Conservation (phyloP, 2,888 invertebrate species). For the Euplagia quadripunctaria region DNA sequence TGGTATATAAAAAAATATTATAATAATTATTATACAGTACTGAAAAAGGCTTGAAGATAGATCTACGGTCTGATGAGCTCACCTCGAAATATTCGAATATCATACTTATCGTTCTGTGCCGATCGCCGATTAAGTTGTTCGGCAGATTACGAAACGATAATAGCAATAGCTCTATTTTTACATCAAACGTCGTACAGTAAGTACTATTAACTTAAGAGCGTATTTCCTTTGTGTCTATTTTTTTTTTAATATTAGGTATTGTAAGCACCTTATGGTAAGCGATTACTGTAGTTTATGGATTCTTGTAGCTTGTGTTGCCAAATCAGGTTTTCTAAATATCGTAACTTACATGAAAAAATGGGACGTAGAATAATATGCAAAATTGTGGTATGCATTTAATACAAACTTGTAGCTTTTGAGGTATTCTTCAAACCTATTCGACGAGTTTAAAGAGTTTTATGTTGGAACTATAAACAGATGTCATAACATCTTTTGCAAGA, state of each 20-base stretch:
- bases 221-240: background rate
- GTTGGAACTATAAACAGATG: no score
- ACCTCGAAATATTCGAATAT: background rate
- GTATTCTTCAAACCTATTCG: no score
- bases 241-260: background rate
- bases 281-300: background rate
- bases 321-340: no score
- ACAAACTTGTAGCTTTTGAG: no score
- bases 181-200: no score
- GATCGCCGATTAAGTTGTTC: background rate
- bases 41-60: background rate
- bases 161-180: background rate
- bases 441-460: no score
- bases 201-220: no score
- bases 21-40: background rate
- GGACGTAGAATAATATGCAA: no score
- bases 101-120: constrained; percentile 1
- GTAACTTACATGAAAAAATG: no score
- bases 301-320: no score
- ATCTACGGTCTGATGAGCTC: background rate
- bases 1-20: background rate
- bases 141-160: constrained; percentile 1
- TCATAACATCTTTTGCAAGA: no score
- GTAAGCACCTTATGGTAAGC: background rate
- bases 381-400: no score